phyloP scores from a whole-genome alignment of 1,140 invertebrate species.

The Teleopsis dalmanni region DNA sequence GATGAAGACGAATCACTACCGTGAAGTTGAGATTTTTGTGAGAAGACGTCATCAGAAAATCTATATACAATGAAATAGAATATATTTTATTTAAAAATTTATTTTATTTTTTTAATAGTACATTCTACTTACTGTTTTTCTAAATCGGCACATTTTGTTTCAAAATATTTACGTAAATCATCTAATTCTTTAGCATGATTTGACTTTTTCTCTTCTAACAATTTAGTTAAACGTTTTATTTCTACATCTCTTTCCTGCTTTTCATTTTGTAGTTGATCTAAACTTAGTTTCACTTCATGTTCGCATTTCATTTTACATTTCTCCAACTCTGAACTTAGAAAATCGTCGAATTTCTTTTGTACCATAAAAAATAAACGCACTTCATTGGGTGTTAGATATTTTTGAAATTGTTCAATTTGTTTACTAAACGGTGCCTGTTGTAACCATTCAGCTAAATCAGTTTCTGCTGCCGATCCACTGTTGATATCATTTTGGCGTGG shows the following conservation, averaged over 20 bases:
- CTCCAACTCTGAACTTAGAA: constrained; percentile 46
- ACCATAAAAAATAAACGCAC: constrained; percentile 43
- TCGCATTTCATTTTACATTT: constrained; percentile 45
- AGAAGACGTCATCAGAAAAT: constrained; percentile 62
- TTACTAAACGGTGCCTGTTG: constrained; percentile 36
- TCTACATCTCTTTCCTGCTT: constrained; percentile 20
- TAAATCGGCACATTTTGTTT: constrained; percentile 66
- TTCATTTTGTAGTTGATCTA: constrained; percentile 37
- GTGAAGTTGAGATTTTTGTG: constrained; percentile 53
- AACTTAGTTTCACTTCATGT: constrained; percentile 46
- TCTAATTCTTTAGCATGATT: constrained; percentile 68
- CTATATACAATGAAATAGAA: constrained; percentile 24
- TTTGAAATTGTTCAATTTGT: constrained; percentile 42
- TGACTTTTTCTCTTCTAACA: constrained; percentile 51
- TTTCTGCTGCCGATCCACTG: constrained; percentile 12
- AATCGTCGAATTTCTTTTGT: constrained; percentile 48
- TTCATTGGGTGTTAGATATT: constrained; percentile 42
- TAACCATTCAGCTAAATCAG: constrained; percentile 33
- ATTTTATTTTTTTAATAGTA: not conserved
- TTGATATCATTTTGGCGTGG: constrained; percentile 12
- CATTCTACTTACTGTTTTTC: constrained; percentile 59
- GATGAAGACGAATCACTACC: constrained; percentile 27
- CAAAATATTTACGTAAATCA: constrained; percentile 67
- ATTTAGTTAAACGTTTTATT: constrained; percentile 41
- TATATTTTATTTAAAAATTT: not conserved